Base-by-base conservation (phyloP, 2,888 invertebrate genomes). In the Lithophane socia region DNA sequence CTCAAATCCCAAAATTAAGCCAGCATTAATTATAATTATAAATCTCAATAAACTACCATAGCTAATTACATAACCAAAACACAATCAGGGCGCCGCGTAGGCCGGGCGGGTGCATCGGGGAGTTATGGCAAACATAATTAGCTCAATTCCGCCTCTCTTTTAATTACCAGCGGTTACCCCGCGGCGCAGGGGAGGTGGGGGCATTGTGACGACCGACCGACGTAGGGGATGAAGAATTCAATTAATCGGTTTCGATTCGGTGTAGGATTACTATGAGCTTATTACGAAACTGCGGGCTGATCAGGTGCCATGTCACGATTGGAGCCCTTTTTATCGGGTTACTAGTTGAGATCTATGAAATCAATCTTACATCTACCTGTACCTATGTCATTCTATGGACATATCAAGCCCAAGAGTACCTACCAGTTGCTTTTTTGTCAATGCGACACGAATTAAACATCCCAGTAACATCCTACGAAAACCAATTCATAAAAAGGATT, bases 101-200 rank as follows among this genome's bases (percentile, higher is more conserved):
- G 82, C 82, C 77, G 72, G 21, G 73, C 80, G 86, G 85, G 73
- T 79, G 87, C 84, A 85, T 77, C 72, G 83, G 86, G 87, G 87
- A 73, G 88, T 85, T 81, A 82, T 80, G 71, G 91, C 89, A 92
- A 93, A 93, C 92, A 92, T 91, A 92, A 92, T 93, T 93, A 93
- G 87, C 90, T 84, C 85, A 85, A 91, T 91, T 91, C 90, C 89
- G 88, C 90, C 88, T 91, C 89, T 88, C 91, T 92, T 92, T 93
- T 91, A 91, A 92, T 93, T 91, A 93, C 85, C 82, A 74, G 80
- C 73, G 80, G 82, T 82, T 76, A 77, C 75, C 77, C 83, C 83
- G 76, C 79, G 72, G 74, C 74, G 60, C 71, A 24, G 61, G 77
- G 74, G 49, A 66, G 74, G 71, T 4, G 61, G 65, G 67, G 64